phyloP scores from a whole-genome alignment of 2,113 vertebrate species.

The Oryzias melastigma region DNA sequence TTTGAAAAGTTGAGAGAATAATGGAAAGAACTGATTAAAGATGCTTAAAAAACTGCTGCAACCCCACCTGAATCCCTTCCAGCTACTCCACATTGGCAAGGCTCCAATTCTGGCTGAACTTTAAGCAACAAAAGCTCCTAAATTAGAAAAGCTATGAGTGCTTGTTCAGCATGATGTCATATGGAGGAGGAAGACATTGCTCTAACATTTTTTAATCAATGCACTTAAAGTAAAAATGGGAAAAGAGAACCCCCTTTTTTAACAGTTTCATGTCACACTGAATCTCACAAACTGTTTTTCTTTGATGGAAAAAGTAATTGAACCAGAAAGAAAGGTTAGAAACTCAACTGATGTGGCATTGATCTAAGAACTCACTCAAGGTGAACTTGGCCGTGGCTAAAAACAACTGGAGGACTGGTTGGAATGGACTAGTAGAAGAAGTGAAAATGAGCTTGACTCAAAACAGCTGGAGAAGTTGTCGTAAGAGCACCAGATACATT shows the following conservation, averaged over 20 bases:
- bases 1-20: slow-evolving; percentile 56
- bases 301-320: slow-evolving; percentile 2
- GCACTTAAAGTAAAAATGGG: no score
- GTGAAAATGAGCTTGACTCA: no score
- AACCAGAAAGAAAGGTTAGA: slow-evolving; percentile 19
- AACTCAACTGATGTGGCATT: background rate
- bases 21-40: slow-evolving; percentile 43
- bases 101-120: slow-evolving; percentile 6
- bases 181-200: no score
- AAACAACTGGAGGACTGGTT: no score
- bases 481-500: no score
- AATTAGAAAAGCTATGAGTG: background rate
- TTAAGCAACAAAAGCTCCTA: background rate
- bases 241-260: no score
- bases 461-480: no score
- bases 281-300: slow-evolving; percentile 11
- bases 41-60: slow-evolving; percentile 40
- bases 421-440: no score
- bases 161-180: no score
- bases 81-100: slow-evolving; percentile 3
- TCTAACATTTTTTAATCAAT: no score
- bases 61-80: slow-evolving; percentile 19
- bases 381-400: no score
- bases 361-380: no score
- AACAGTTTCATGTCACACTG: background rate